These are phyloP conservation scores for Babylonia areolata DNA, from an alignment of 1,140 invertebrate species.

Conservation along the genomic window DNA sequence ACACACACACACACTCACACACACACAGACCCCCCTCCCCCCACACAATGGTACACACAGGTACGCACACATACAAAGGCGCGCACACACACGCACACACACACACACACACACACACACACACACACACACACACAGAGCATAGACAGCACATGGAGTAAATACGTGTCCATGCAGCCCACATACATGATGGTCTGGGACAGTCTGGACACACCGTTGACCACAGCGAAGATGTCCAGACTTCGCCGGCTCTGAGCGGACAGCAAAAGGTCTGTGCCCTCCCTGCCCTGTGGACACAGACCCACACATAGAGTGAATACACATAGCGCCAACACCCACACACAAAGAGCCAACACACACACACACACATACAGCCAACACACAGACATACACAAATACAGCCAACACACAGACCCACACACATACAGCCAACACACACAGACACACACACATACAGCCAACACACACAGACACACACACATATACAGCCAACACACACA, in stretches of 20 bases:
- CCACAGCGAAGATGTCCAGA: conserved; percentile 63
- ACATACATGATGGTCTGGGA: conserved; percentile 69
- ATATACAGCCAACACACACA: no score
- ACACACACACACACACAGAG: conserved; percentile 70
- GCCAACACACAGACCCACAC: no score
- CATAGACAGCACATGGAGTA: no score
- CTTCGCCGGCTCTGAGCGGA: conserved; percentile 53
- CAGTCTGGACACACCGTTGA: conserved; percentile 61
- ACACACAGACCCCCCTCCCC: neutral
- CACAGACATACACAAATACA: no score
- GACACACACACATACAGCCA: no score
- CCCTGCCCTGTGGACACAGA: conserved; percentile 37
- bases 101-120: conserved; percentile 38
- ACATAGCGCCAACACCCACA: no score
- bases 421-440: no score
- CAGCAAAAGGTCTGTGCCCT: conserved; percentile 40
- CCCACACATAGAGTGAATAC: no score
- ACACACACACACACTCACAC: conserved; percentile 7
- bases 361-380: no score
- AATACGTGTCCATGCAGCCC: no score
- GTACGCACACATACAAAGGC: neutral
- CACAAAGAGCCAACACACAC: no score
- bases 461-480: no score
- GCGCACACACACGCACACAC: conserved; percentile 10
- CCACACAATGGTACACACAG: neutral